Conservation (phyloP, 2,113 vertebrate species). For the Archilochus colubris region DNA sequence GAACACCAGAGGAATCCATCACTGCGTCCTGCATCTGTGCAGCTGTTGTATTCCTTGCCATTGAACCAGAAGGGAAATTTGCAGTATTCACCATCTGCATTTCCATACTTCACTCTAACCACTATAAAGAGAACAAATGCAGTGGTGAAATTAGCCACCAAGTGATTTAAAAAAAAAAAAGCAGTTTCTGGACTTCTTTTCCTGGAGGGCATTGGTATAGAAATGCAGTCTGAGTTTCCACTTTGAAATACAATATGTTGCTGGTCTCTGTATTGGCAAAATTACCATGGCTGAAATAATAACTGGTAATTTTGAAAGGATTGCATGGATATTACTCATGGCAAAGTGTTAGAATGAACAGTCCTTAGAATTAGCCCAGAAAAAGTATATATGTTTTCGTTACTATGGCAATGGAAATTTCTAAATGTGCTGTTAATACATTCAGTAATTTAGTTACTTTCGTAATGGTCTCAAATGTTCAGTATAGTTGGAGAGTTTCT, state of each 20-base stretch:
- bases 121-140: constrained; percentile 72
- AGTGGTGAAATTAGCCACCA: neutral
- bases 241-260: constrained; percentile 25
- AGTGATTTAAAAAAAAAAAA: neutral
- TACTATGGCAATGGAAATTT: constrained; percentile 33
- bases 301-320: constrained; percentile 38
- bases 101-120: constrained; percentile 95
- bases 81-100: constrained; percentile 95
- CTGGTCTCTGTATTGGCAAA: constrained; percentile 15
- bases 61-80: constrained; percentile 96
- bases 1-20: constrained; percentile 98
- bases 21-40: constrained; percentile 87
- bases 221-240: constrained; percentile 18
- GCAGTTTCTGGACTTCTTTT: neutral
- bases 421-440: neutral
- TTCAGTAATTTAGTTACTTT: constrained; percentile 16
- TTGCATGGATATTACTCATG: constrained; percentile 28
- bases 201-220: neutral
- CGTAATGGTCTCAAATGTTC: neutral
- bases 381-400: constrained; percentile 27
- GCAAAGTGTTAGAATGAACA: constrained; percentile 2
- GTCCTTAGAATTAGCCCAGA: neutral
- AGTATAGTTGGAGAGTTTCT: neutral
- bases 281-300: constrained; percentile 10
- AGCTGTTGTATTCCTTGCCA: constrained; percentile 92